Conservation (phyloP, 1,140 invertebrate species). For the Microplitis demolitor region DNA sequence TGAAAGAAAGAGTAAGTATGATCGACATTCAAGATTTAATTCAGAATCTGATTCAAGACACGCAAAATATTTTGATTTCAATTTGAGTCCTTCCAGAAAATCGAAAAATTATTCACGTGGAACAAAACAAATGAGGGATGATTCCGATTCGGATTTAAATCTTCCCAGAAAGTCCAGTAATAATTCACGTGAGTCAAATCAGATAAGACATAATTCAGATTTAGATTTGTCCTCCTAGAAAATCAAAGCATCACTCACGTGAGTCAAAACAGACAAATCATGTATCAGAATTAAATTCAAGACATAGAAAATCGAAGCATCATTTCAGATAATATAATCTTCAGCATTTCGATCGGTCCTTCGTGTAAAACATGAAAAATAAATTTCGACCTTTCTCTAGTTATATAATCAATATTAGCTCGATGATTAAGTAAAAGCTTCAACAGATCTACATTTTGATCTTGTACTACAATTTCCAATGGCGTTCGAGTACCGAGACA, state of each 20-base stretch:
- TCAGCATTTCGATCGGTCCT: too few species aligned
- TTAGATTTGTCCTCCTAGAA: constrained; percentile 37
- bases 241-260: constrained; percentile 22
- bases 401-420: too few species aligned
- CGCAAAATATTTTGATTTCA: constrained; percentile 35
- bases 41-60: constrained; percentile 32
- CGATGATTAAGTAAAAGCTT: too few species aligned
- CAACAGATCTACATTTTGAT: too few species aligned
- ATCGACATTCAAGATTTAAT: constrained; percentile 14
- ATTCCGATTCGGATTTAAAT: constrained; percentile 33
- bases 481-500: too few species aligned
- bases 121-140: constrained; percentile 28
- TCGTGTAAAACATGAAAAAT: too few species aligned
- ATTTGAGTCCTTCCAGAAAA: constrained; percentile 53
- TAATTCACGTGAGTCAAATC: constrained; percentile 19
- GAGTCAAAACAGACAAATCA: constrained; percentile 26
- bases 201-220: constrained; percentile 22
- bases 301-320: too few species aligned
- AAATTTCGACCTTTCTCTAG: too few species aligned
- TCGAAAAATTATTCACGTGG: neutral
- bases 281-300: too few species aligned
- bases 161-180: constrained; percentile 32
- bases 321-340: too few species aligned
- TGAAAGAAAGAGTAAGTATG: constrained; percentile 27
- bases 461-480: too few species aligned